Base-by-base conservation (phyloP, 2,888 invertebrate species). In the Tetropium fuscum region DNA sequence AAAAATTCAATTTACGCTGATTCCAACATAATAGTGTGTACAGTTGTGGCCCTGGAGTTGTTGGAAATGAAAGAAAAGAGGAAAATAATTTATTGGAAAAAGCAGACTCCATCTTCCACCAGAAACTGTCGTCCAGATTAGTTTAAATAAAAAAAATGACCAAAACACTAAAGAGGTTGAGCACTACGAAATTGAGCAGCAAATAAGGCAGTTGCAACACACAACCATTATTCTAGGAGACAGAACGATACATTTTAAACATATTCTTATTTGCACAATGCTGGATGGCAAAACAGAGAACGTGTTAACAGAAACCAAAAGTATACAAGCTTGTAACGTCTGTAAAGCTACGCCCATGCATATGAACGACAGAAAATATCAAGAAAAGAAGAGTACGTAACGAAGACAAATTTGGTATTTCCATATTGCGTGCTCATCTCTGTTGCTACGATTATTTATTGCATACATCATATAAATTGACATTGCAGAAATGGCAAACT, bases 281-380 rank as follows among this genome's bases (percentile, higher is more conserved):
- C 19, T 58, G 40, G 47, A 58, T 47, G 58, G 48, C 22, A 58
- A 58, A 43, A 53, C 58, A 16, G 38, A 18, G 30, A 58, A 58
- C 44, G 34, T 58, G 19, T 43, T 58, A 7, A 47, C 20, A 16
- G 34, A 47, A 8, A 38, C 38, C 10, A 19, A 18, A 47, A 47
- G 47, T 47, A 32, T 38, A 2, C 38, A 45, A 15, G 20, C 22
- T 11, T 55, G 55, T 47, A 55, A 55, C 47, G 38, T 55, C 40
- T 47, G 51, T 30, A 51, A 51, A 22, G 36, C 45, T 20, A 47
- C 55, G 15, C 47, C 47, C 25, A 55, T 36, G 25, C 47, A 38
- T 32, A 19, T 55, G 32, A 51, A 55, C 41, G 36, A 55, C 36
- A 22, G 38, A 55, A 34, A 32, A 25, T 36, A 55, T 47, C 19